phyloP scores from a whole-genome alignment of 2,797 vertebrate genomes.

The Cyprinella venusta region DNA sequence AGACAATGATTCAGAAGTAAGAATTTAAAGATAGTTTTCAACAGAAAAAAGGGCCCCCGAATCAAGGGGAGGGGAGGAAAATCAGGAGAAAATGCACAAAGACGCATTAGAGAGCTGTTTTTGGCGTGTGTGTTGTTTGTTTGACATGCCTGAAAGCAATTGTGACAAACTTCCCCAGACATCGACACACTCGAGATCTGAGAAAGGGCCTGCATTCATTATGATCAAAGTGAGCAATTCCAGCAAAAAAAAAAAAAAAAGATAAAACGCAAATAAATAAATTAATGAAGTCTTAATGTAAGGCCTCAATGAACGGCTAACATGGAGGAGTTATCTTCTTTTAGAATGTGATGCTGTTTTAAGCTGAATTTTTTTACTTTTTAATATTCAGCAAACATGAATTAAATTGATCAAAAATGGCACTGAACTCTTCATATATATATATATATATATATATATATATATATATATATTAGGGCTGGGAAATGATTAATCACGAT shows the following conservation, averaged over 20 bases:
- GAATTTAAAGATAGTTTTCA: constrained; percentile 10
- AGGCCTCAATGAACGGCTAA: not conserved
- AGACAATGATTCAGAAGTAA: constrained; percentile 28
- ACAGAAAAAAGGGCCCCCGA: not conserved
- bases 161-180: constrained; percentile 42
- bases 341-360: not conserved
- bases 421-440: no score
- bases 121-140: constrained; percentile 27
- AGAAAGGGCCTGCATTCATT: constrained; percentile 13
- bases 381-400: not conserved
- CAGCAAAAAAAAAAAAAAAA: not conserved
- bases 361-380: no score
- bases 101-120: not conserved
- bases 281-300: constrained; percentile 12
- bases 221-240: constrained; percentile 31
- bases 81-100: not conserved
- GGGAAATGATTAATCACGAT: no score
- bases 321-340: not conserved
- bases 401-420: not conserved
- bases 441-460: no score
- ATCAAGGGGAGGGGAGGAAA: not conserved
- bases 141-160: constrained; percentile 38
- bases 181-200: constrained; percentile 22
- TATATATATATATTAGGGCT: no score
- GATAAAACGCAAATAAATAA: constrained; percentile 24